phyloP scores from a whole-genome alignment of 2,888 invertebrate species.

The Phortica okadai region DNA sequence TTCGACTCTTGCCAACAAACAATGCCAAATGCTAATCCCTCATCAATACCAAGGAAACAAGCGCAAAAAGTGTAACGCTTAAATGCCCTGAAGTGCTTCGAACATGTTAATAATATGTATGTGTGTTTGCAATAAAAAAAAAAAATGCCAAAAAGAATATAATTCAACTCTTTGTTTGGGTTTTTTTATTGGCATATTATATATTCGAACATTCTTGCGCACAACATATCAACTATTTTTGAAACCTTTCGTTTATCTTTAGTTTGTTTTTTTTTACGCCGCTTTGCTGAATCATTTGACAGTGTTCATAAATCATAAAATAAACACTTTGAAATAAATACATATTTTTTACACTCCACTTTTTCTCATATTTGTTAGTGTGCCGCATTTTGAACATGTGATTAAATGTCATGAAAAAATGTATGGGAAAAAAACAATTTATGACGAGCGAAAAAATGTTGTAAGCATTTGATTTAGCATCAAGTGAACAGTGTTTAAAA shows the following conservation, averaged over 20 bases:
- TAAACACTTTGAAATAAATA: conserved; percentile 13
- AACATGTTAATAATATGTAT: conserved; percentile 7
- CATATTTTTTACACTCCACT: neutral
- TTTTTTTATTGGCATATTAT: conserved; percentile 6
- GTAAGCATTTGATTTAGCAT: neutral
- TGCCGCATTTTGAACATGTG: neutral
- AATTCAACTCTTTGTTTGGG: neutral
- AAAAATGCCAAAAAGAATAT: neutral
- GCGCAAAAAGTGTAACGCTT: neutral
- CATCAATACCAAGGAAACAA: neutral
- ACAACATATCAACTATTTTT: too few relatives aligned
- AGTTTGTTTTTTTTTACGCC: neutral
- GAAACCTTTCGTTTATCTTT: neutral
- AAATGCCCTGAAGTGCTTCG: conserved; percentile 15
- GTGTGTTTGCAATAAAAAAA: neutral
- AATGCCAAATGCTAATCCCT: neutral
- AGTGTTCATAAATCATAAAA: conserved; percentile 14
- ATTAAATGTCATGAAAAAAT: conserved; percentile 4
- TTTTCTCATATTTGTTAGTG: neutral
- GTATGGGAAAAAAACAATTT: neutral
- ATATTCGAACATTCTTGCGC: neutral
- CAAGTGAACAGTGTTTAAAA: neutral
- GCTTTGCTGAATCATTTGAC: conserved; percentile 4
- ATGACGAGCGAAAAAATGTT: neutral
- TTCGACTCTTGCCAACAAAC: neutral